A percentile compares a stretch with the other conserved stretches of the same genome.
These are phyloP conservation scores for Ecliptopera silaceata DNA, from an alignment of 2,888 invertebrate genomes.

Conservation along the genomic window DNA sequence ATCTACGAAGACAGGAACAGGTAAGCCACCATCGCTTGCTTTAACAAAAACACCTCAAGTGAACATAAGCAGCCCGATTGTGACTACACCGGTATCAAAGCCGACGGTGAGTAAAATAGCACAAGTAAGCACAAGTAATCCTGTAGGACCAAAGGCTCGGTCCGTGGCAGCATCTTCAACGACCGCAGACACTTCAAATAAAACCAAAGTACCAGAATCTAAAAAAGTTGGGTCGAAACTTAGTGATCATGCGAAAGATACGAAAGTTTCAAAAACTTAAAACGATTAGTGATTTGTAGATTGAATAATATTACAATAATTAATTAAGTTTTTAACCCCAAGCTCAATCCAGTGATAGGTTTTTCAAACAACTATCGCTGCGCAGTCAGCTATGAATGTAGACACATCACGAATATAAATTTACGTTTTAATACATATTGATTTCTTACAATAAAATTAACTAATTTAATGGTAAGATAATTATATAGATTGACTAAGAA, in stretches of 20 bases:
- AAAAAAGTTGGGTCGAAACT: conserved; percentile 44
- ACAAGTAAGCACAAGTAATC: conserved; percentile 27
- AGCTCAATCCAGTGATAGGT: conserved; percentile 23
- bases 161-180: conserved; percentile 12
- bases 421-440: too few species aligned
- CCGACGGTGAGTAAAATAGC: conserved; percentile 26
- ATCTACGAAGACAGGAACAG: conserved; percentile 19
- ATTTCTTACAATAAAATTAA: too few species aligned
- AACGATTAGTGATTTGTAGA: conserved; percentile 33
- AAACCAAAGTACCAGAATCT: conserved; percentile 29
- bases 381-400: not conserved
- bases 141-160: conserved; percentile 4
- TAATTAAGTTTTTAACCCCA: conserved; percentile 14
- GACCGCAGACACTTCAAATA: conserved; percentile 10
- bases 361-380: conserved; percentile 20
- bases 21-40: conserved; percentile 15
- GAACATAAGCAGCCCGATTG: conserved; percentile 15
- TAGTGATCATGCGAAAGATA: conserved; percentile 43
- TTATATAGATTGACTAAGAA: too few species aligned
- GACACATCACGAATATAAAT: too few species aligned
- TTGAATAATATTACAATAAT: conserved; percentile 23
- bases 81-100: conserved; percentile 15
- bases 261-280: conserved; percentile 52
- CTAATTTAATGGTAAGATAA: too few species aligned
- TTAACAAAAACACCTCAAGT: conserved; percentile 23